These are phyloP conservation scores for Chironex yamaguchii DNA, from an alignment of 30 jellyfish, hydroid and myxozoan genomes.

Conservation along the genomic window DNA sequence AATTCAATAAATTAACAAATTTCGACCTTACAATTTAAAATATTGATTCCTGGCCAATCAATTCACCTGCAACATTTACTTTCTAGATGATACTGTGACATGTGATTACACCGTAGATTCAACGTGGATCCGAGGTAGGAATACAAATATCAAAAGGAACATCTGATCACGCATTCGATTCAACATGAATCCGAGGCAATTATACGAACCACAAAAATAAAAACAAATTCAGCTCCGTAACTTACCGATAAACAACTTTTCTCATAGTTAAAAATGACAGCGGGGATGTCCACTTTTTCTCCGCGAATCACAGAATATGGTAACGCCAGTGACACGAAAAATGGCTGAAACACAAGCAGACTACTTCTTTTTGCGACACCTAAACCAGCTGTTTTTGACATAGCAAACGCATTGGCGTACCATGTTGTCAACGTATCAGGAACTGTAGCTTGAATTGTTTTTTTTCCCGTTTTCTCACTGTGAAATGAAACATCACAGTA, in stretches of 20 bases:
- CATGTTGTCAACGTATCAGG: conserved; percentile 96
- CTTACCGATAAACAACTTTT: conserved; percentile 84
- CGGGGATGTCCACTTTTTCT: conserved; percentile 84
- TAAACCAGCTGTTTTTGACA: conserved; percentile 74
- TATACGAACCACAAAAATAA: too few relatives aligned
- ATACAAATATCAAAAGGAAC: too few relatives aligned
- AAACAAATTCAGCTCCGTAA: too few relatives aligned
- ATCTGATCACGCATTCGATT: too few relatives aligned
- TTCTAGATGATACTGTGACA: too few relatives aligned
- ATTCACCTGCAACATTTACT: too few relatives aligned
- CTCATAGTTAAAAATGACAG: conserved; percentile 87
- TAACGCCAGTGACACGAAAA: conserved; percentile 79
- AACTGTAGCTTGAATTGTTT: conserved; percentile 70
- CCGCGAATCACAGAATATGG: conserved; percentile 96
- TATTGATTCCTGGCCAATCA: too few relatives aligned
- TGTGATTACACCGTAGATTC: too few relatives aligned
- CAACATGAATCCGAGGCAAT: too few relatives aligned
- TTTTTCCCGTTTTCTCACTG: conserved; percentile 79
- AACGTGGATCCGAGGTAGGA: too few relatives aligned
- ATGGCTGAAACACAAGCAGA: conserved; percentile 86
- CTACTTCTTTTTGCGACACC: conserved; percentile 89
- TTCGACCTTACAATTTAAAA: too few relatives aligned
- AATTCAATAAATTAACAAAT: too few relatives aligned
- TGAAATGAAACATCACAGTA: not conserved
- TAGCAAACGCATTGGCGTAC: conserved; percentile 95